Percentiles rank a stretch among this genome's conserved stretches.
Evolutionary conservation across 37 sponge, comb jelly and placozoan genomes (phyloP).

Genomic region (Halisarca cf. caerulea): DNA sequence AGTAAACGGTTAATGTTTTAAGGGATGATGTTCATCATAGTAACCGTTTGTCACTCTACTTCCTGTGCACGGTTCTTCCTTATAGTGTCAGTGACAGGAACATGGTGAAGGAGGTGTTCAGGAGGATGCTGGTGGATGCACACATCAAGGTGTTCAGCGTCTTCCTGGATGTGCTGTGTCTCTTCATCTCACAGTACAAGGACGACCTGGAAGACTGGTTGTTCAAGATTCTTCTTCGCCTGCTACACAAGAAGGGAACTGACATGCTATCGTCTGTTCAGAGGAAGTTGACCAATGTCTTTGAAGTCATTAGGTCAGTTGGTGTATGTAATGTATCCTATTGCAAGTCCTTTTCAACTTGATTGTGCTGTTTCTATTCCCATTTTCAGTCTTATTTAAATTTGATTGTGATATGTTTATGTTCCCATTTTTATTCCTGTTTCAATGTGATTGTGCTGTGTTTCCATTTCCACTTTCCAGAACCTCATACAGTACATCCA

Average conservation of each 20-base stretch:
- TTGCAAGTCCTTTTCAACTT: no score
- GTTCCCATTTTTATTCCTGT: no score
- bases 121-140: conserved; percentile 70
- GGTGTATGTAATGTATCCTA: neutral
- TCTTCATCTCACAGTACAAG: conserved; percentile 56
- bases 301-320: conserved; percentile 65
- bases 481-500: conserved; percentile 58
- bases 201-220: conserved; percentile 80
- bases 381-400: no score
- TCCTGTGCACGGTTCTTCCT: no score
- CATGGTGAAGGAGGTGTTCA: conserved; percentile 63
- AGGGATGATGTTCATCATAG: no score
- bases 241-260: conserved; percentile 68
- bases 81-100: no score
- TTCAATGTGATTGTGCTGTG: no score
- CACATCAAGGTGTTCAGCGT: conserved; percentile 69
- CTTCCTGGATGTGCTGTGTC: conserved; percentile 68
- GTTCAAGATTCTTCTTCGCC: conserved; percentile 59
- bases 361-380: no score
- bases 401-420: no score
- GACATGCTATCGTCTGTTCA: conserved; percentile 73
- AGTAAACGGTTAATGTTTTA: no score
- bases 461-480: conserved; percentile 26
- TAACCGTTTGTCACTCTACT: no score
- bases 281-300: conserved; percentile 53